Conservation (phyloP, 1,140 invertebrate genomes). For the Macrobrachium rosenbergii region DNA sequence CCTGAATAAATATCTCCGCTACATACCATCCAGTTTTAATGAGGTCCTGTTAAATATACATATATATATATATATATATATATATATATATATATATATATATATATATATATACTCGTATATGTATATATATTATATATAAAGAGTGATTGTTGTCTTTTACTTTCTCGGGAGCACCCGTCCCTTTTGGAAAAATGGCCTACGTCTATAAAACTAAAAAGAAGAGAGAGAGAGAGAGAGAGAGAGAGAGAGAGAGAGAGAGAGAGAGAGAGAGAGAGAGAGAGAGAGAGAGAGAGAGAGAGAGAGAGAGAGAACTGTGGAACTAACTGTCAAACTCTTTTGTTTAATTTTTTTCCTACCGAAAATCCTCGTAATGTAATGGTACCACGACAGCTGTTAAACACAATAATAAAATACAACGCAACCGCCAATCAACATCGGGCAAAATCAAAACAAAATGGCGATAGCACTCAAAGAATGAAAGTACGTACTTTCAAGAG, state of each 20-base stretch:
- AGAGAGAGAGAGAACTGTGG: conserved; percentile 1
- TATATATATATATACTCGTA: background rate
- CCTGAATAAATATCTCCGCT: too few species aligned
- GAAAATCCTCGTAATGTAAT: background rate
- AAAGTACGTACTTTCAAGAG: too few species aligned
- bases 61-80: conserved; percentile 15
- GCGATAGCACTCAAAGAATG: too few species aligned
- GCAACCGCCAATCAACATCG: too few species aligned
- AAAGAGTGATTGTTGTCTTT: too few species aligned
- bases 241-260: conserved; percentile 2
- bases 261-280: conserved; percentile 15
- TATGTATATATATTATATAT: background rate
- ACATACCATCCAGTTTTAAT: too few species aligned
- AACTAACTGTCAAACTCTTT: background rate
- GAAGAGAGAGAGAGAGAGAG: conserved; percentile 17
- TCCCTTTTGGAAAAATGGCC: too few species aligned
- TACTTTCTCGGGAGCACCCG: too few species aligned
- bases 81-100: conserved; percentile 18
- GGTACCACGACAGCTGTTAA: too few species aligned
- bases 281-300: conserved; percentile 17
- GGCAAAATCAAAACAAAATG: too few species aligned
- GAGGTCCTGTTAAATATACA: background rate
- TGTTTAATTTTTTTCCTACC: background rate
- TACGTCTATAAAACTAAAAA: too few species aligned
- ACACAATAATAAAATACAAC: too few species aligned